Evolutionary conservation across 2,888 invertebrate species (phyloP).

Genomic region (Acleris sparsana): DNA sequence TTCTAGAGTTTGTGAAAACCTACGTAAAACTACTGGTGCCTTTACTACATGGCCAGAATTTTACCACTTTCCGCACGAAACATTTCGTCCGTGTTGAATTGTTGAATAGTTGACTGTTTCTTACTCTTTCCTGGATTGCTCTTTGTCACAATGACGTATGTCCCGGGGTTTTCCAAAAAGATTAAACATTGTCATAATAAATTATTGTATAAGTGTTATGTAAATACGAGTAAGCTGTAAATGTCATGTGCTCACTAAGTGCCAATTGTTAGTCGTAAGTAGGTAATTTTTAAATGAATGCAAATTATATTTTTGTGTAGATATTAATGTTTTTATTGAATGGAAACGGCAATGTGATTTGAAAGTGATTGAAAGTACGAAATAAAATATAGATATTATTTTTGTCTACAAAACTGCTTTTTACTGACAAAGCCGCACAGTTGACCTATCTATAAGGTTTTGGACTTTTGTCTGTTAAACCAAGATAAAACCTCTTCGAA

Average conservation of each 20-base stretch:
- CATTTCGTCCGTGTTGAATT: not conserved
- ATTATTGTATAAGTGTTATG: slow-evolving; percentile 42
- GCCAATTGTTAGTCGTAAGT: slow-evolving; percentile 74
- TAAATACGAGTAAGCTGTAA: slow-evolving; percentile 54
- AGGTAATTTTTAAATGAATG: slow-evolving; percentile 52
- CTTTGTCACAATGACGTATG: not conserved
- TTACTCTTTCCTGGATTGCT: not conserved
- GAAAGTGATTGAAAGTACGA: slow-evolving; percentile 59
- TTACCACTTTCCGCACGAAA: no score
- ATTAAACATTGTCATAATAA: slow-evolving; percentile 32
- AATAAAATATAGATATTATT: slow-evolving; percentile 58
- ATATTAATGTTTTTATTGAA: slow-evolving; percentile 47
- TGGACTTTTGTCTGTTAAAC: no score
- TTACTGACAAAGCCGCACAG: slow-evolving; percentile 30
- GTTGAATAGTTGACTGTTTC: not conserved
- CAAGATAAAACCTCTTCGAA: no score
- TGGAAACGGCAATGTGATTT: slow-evolving; percentile 62
- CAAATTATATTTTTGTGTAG: slow-evolving; percentile 43
- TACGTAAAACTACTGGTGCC: no score
- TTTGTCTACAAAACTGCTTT: slow-evolving; percentile 52
- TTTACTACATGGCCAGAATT: no score
- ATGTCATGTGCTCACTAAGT: slow-evolving; percentile 74
- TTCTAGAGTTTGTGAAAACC: slow-evolving; percentile 1
- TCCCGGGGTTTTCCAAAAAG: slow-evolving; percentile 7
- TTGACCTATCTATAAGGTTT: no score